Base-by-base conservation (phyloP, 1,140 invertebrate species). In the Danaus melanippus region DNA sequence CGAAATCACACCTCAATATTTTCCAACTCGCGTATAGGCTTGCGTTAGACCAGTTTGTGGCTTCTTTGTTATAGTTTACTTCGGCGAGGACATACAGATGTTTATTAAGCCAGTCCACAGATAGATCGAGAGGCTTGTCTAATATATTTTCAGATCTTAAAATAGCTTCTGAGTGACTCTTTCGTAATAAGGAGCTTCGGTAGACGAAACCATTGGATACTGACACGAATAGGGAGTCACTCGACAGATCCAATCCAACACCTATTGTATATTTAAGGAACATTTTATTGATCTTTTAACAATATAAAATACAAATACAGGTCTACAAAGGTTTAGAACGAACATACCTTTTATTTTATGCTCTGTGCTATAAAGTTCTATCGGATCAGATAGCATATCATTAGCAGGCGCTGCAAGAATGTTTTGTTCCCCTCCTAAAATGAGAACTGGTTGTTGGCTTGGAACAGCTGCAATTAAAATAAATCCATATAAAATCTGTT, bases 31-130 rank as follows among this genome's bases (percentile, higher is more conserved):
- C 69, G 65, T 71, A 71, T 21, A 70, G 44, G n/a, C 69, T 73
- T 7, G 63, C 54, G 40, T 80, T 74, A 1, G 53, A 64, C 53
- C 52, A 63, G 53, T 61, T 68, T 12, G 58, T 66, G 50, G 69
- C 71, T 15, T 81, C 88, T 2, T 82, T 87, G 0, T 75, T 76
- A 56, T 90, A 88, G 42, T 88, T 88, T 6, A 90, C 88, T 72
- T 93, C 90, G 0, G 90, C 92, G 7, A 95, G 86, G 40, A 97
- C 89, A 67, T 96, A 97, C 1, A 97, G 84, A 43, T 94, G 90
- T 46, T 92, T 88, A 69, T 95, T 94, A 6, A 98, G 81, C 96
- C 96, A 97, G 78, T 98, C 96, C 0, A 97, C 89, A 2, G 93
- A 93, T 0, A 97, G 78, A 58, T 90, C 90, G 9, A 90, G 72